These are phyloP conservation scores for Drosophila teissieri DNA, from an alignment of 1,140 invertebrate species.

Conservation along the genomic window DNA sequence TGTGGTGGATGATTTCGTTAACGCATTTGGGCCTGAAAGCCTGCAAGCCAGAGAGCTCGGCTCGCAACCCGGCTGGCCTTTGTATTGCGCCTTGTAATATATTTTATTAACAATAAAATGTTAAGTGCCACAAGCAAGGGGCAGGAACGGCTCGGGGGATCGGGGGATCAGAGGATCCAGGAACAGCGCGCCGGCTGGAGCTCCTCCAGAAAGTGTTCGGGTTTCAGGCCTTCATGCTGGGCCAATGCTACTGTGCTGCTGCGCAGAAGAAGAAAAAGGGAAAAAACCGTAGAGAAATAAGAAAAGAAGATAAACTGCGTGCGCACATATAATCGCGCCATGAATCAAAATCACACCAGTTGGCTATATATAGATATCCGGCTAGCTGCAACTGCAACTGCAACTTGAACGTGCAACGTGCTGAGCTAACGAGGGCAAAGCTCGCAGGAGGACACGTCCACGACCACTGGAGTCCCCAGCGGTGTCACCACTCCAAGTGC, in stretches of 20 bases:
- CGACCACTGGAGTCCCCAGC: slow-evolving; percentile 7
- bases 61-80: slow-evolving; percentile 61
- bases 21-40: slow-evolving; percentile 62
- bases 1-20: slow-evolving; percentile 77
- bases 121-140: slow-evolving; percentile 71
- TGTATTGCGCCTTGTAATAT: slow-evolving; percentile 79
- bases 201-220: slow-evolving; percentile 40
- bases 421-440: slow-evolving; percentile 67
- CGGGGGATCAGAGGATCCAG: neutral
- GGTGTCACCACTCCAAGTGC: slow-evolving; percentile 29
- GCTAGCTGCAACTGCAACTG: slow-evolving; percentile 50
- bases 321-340: slow-evolving; percentile 81
- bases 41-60: slow-evolving; percentile 10
- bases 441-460: slow-evolving; percentile 43
- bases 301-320: slow-evolving; percentile 80
- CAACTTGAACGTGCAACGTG: neutral
- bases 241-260: slow-evolving; percentile 60
- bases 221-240: slow-evolving; percentile 53
- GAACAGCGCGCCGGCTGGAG: slow-evolving; percentile 6
- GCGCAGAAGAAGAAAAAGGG: slow-evolving; percentile 37
- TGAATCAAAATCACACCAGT: slow-evolving; percentile 82
- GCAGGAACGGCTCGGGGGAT: neutral
- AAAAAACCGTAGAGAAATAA: slow-evolving; percentile 25
- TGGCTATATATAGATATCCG: slow-evolving; percentile 82
- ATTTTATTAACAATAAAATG: slow-evolving; percentile 83